These are phyloP conservation scores for Orthonyx spaldingii DNA, from an alignment of 2,113 vertebrate species.

Conservation along the genomic window DNA sequence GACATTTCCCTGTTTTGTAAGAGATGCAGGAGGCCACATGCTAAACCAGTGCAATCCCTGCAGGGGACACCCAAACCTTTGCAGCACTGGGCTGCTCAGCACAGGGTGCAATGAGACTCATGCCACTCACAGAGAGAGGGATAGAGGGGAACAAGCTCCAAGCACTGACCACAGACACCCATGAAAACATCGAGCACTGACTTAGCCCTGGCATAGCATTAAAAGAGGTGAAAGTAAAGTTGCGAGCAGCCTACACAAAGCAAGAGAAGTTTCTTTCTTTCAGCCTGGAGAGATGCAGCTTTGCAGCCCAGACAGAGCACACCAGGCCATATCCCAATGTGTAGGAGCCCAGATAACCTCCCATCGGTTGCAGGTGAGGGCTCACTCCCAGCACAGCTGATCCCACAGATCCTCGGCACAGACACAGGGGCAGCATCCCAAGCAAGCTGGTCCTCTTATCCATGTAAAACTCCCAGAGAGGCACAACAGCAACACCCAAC, in stretches of 20 bases:
- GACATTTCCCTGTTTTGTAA: neutral
- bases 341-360: neutral
- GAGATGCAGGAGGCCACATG: neutral
- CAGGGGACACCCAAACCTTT: neutral
- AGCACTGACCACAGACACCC: neutral
- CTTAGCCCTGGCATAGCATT: neutral
- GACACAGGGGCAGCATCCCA: neutral
- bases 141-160: neutral
- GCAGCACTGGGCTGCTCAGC: neutral
- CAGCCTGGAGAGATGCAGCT: neutral
- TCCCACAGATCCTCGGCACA: neutral
- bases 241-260: neutral
- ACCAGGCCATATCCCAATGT: neutral
- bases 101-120: neutral
- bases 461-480: neutral
- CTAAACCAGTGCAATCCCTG: neutral
- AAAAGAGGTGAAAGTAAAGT: neutral
- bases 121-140: neutral
- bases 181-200: fast-evolving
- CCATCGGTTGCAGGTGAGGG: fast-evolving
- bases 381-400: neutral
- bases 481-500: neutral
- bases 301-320: neutral
- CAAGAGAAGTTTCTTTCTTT: neutral
- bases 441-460: neutral